Evolutionary conservation across 2,888 invertebrate genomes (phyloP).

Genomic region (Rhagonycha fulva): DNA sequence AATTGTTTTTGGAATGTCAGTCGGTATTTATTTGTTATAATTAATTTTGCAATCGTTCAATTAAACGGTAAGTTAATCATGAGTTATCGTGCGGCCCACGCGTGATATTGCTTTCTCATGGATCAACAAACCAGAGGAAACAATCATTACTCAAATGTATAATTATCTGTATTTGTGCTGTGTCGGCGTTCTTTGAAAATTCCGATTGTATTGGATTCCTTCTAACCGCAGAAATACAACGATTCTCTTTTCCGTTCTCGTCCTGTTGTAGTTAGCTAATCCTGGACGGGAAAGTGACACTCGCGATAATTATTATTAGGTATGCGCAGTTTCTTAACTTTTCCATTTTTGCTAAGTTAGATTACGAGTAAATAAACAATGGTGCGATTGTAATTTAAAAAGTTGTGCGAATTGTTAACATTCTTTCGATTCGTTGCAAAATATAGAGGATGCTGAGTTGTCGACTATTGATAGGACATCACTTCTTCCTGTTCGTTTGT

Average conservation of each 20-base stretch:
- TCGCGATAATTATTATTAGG: slow-evolving; percentile 1
- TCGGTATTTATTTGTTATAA: background rate
- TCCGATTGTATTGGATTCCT: slow-evolving; percentile 14
- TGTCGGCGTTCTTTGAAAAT: slow-evolving; percentile 13
- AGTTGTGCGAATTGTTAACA: background rate
- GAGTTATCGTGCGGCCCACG: slow-evolving; percentile 1
- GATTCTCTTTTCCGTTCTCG: slow-evolving; percentile 3
- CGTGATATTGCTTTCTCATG: slow-evolving; percentile 10
- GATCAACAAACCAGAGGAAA: slow-evolving; percentile 9
- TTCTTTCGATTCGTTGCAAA: background rate
- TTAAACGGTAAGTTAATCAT: slow-evolving; percentile 1
- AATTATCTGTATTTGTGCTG: slow-evolving; percentile 11
- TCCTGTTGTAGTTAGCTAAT: background rate
- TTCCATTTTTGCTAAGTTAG: background rate
- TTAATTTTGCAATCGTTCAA: background rate
- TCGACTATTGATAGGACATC: background rate
- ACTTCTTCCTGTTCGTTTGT: background rate
- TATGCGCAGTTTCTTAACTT: background rate
- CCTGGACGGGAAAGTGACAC: slow-evolving; percentile 3
- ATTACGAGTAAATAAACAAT: background rate
- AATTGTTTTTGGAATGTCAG: background rate
- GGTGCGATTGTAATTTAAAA: background rate
- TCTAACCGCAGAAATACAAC: slow-evolving; percentile 14
- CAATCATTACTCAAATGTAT: slow-evolving; percentile 12
- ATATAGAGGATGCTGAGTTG: background rate